phyloP scores from a whole-genome alignment of 2,797 vertebrate genomes.

The Streptopelia turtur region DNA sequence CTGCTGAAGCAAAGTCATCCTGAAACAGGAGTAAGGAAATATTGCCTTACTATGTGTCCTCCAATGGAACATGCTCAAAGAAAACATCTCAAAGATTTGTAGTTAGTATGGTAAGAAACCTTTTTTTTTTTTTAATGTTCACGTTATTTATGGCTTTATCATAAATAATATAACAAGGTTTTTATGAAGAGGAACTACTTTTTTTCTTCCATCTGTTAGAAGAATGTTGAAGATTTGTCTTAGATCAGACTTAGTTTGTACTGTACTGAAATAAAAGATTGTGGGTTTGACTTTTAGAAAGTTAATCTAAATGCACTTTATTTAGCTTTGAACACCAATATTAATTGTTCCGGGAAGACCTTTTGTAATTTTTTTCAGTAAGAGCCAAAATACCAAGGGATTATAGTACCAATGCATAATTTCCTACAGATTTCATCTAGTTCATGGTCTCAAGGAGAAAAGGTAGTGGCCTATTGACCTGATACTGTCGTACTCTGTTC shows the following conservation, averaged over 20 bases:
- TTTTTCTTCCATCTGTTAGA: not conserved
- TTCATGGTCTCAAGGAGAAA: not conserved
- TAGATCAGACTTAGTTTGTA: not conserved
- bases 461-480: not conserved
- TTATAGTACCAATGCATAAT: not conserved
- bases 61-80: not conserved
- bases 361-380: not conserved
- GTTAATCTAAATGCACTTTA: not conserved
- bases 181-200: not conserved
- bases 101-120: conserved; percentile 33
- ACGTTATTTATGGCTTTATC: not conserved
- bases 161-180: not conserved
- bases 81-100: not conserved
- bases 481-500: not conserved
- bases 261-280: not conserved
- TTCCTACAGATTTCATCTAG: not conserved
- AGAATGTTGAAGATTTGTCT: not conserved
- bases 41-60: not conserved
- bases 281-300: not conserved
- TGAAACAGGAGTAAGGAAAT: not conserved
- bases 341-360: not conserved
- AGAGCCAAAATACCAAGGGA: not conserved
- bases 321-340: not conserved
- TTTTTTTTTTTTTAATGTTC: not conserved
- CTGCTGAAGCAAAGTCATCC: not conserved